Base-by-base conservation (phyloP, 2,797 vertebrate species). In the Crenuchus spilurus region DNA sequence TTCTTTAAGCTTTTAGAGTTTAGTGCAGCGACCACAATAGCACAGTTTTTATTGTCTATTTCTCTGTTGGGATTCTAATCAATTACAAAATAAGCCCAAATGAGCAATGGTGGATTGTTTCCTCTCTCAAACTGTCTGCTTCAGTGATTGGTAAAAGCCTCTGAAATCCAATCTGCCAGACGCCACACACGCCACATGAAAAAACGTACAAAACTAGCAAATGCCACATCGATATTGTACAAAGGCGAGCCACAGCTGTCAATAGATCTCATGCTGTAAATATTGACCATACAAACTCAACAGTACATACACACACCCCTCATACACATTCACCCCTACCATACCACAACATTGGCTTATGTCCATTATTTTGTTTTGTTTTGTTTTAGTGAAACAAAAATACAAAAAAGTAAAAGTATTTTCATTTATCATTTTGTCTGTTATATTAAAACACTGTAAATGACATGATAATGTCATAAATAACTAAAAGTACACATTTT, bases 201-300 rank as follows among this genome's bases (percentile, higher is more conserved):
- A 48, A 61, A 67, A 7, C 13, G 16, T 18, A 41, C 39, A 66
- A 20, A 14, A 16, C 1, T 3, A 11, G 22, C 44, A 74, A 67
- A 74, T 68, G 37, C 33, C 24, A 68, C 72, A 51, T 68, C 42
- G 2, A 61, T 60, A 74, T 60, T 41, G 30, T 68, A 41, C 42
- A 49, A 41, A 68, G 44, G 33, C 22, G 22, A 41, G 16, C n/a
- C 28, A 16, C 6, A 4, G 49, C 3, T 7, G 10, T 39, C 54
- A 9, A 51, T 61, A 60, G 7, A 31, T 4, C 22, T 48, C 62
- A 20, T n/a, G 18, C 13, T 49, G 41, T 58, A 57, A 49, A 31
- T 67, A 74, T 60, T 68, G 72, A 74, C 28, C 46, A 67, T 37
- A 57, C 35, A 58, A 48, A 67, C 62, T 8, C 11, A 9, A 16